Base-by-base conservation (phyloP, 2,797 vertebrate species). In the Calcarius lapponicus region DNA sequence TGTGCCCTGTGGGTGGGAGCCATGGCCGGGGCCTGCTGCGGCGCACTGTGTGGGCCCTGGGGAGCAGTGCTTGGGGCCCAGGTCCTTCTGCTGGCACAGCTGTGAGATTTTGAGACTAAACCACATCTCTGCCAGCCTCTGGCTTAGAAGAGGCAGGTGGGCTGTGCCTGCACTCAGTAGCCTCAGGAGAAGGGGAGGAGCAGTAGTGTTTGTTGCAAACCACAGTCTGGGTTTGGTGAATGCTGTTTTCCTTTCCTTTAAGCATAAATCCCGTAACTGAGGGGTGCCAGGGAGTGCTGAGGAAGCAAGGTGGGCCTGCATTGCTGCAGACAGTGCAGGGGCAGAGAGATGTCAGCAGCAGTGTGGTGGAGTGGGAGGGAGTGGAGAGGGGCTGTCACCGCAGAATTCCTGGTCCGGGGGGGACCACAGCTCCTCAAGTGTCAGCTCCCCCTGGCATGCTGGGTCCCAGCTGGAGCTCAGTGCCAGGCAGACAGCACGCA, bases 401-500 rank as follows among this genome's bases (percentile, higher is more conserved):
- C 17, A n/a, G 9, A 80, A 80, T 53, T 29, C 20, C 22, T 32
- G 2, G 1, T 9, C 22, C 0, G 1, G 4, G 6, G 31, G 13
- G 11, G 4, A 26, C 11, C 1, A 1, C 1, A 3, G 13, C 17
- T 82, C 25, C 54, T 65, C 1, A 0, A 0, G 18, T 7, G 1
- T 7, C 31, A 2, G 2, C 18, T 45, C 22, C 26, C 10, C 8
- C 3, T 2, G 3, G 34, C 2, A 0, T 12, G 25, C 26, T 10
- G 19, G 31, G 11, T n/a, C 19, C 38, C 3, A 5, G 25, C 17
- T 20, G 43, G 56, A 57, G 75, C 7, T 42, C 50, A 7, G 32
- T 1, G 2, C 53, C 9, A 16, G 9, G 8, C 18, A 22, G 6
- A 9, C 0, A 2, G 13, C 60, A 9, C 47, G 4, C 0, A 3